phyloP scores from a whole-genome alignment of 2,888 invertebrate species.

The Crioceris asparagi region DNA sequence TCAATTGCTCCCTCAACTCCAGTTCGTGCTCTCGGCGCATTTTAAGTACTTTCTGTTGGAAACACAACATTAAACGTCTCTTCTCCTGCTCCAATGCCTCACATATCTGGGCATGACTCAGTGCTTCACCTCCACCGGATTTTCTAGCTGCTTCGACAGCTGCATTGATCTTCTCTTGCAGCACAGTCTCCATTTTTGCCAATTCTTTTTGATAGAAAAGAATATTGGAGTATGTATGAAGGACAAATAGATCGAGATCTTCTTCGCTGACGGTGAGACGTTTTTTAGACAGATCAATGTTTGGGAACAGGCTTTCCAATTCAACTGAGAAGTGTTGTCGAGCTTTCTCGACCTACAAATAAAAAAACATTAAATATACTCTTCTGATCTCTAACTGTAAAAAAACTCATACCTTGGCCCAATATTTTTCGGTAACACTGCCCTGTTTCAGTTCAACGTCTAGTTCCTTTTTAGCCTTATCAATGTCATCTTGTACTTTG shows the following conservation, averaged over 20 bases:
- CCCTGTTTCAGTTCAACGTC: conserved; percentile 46
- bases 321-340: conserved; percentile 53
- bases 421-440: conserved; percentile 65
- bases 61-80: conserved; percentile 54
- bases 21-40: conserved; percentile 57
- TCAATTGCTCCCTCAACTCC: conserved; percentile 65
- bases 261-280: conserved; percentile 41
- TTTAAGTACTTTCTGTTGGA: conserved; percentile 60
- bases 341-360: conserved; percentile 44
- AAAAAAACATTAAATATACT: neutral
- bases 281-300: conserved; percentile 56
- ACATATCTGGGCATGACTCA: conserved; percentile 48
- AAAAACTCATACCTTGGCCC: conserved; percentile 46
- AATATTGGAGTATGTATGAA: conserved; percentile 68
- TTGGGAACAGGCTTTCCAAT: conserved; percentile 61
- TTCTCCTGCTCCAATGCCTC: conserved; percentile 60
- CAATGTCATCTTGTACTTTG: conserved; percentile 46
- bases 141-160: conserved; percentile 48
- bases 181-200: conserved; percentile 56
- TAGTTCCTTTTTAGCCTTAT: conserved; percentile 47
- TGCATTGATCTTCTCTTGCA: conserved; percentile 49
- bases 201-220: conserved; percentile 68
- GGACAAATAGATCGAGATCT: conserved; percentile 59
- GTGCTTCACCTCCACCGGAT: conserved; percentile 42
- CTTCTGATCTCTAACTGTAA: neutral